Base-by-base conservation (phyloP, 2,113 vertebrate species). In the Petroica traversi region DNA sequence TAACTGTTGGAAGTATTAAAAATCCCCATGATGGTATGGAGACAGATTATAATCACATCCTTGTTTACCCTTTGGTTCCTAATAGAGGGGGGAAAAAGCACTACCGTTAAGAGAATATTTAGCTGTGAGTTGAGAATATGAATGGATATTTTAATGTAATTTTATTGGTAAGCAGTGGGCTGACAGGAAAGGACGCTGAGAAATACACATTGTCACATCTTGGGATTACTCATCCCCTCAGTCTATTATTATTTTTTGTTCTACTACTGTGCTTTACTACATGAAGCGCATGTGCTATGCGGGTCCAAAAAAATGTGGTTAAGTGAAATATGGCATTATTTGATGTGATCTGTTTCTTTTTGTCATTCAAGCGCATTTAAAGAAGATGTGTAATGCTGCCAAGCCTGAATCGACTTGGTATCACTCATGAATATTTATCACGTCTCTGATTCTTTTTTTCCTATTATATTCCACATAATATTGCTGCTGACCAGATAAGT, bases 351-450 rank as follows among this genome's bases (percentile, higher is more conserved):
- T 73, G 58, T 14, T 86, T 94, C 69, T 76, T 41, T 64, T 61
- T 76, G 48, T 61, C 46, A 77, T 80, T 87, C 69, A 81, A 94
- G 31, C 57, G 33, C 41, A 24, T 78, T 86, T 93, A 76, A 95
- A 84, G 33, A 51, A 55, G 36, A 52, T 24, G 23, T 46, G 26
- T 62, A 40, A 34, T 67, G 68, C 48, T 91, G 92, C 59, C 76
- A 96, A 91, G 57, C 31, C 57, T 61, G 68, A 72, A 74, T 55
- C 92, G 55, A 93, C 57, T 80, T 80, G 54, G 16, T 64, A 61
- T 67, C 16, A 19, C 41, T 92, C 48, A 86, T 76, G 64, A 94
- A 91, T 95, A 91, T 95, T 96, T 78, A 90, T 92, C 33, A 57
- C 19, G 18, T 38, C 54, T 90, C 48, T 80, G 76, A 79, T 88